A percentile compares a stretch with the other conserved stretches of the same genome.
Evolutionary conservation across 2,113 vertebrate genomes (phyloP).

Genomic region (Forbesichthys papilliferus): DNA sequence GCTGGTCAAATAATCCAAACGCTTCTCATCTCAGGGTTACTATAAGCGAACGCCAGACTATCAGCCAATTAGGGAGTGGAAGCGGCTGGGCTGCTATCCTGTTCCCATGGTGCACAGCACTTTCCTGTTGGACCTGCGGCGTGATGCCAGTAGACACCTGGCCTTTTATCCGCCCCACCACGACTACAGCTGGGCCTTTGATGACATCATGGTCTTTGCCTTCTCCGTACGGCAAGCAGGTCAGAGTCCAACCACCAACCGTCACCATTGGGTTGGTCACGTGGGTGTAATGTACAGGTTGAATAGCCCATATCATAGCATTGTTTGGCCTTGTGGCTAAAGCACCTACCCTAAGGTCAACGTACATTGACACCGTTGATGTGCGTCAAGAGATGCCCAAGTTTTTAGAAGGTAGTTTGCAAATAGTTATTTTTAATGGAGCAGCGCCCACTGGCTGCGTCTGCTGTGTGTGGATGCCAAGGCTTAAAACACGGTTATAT

Average conservation of each 20-base stretch:
- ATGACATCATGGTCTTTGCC: slow-evolving; percentile 98
- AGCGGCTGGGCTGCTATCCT: slow-evolving; percentile 86
- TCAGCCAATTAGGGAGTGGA: slow-evolving; percentile 92
- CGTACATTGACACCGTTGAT: too few relatives aligned
- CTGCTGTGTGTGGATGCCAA: too few relatives aligned
- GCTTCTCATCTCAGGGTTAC: slow-evolving; percentile 83
- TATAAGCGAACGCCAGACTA: slow-evolving; percentile 94
- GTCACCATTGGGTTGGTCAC: not conserved
- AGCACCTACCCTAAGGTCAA: too few relatives aligned
- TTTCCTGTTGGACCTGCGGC: slow-evolving; percentile 90
- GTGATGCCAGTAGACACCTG: slow-evolving; percentile 81
- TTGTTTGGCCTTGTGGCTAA: too few relatives aligned
- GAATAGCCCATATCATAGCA: too few relatives aligned
- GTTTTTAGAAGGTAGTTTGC: too few relatives aligned
- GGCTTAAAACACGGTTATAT: too few relatives aligned
- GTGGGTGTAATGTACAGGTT: not conserved
- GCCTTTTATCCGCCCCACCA: slow-evolving; percentile 89
- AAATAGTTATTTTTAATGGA: too few relatives aligned
- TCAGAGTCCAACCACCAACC: slow-evolving; percentile 54
- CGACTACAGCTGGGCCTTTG: slow-evolving; percentile 96
- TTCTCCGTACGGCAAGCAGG: slow-evolving; percentile 92
- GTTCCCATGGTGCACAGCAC: slow-evolving; percentile 98
- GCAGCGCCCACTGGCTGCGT: too few relatives aligned
- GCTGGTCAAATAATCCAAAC: too few relatives aligned
- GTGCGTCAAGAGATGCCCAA: too few relatives aligned